Evolutionary conservation across 2,888 invertebrate species (phyloP), one percentile per base, ranked within the genome.

Genomic region (Petrolisthes cinctipes): DNA sequence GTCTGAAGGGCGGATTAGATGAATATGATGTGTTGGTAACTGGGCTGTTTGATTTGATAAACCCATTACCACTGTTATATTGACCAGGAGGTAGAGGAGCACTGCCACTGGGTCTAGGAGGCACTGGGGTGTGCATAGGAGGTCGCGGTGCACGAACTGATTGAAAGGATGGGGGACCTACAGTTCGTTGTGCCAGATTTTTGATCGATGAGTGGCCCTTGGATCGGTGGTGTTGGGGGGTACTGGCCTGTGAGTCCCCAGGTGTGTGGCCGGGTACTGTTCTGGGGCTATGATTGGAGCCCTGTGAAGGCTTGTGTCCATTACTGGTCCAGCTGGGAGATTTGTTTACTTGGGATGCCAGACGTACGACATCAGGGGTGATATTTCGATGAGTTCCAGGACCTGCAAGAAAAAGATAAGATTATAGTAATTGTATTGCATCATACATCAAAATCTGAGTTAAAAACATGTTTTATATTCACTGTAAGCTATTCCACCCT

Each of bases 41-140:
- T 3, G 71, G 3, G 71, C 71, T 6, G 17, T 71, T 71, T 71
- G 71, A 71, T 20, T 20, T 11, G 1, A 71, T n/a, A n/a, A 14
- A n/a, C 6, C 71, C 71, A 17, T n/a, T 71, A 6, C 71, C 71
- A 71, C 71, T 71, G 61, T 11, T 17, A 4, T n/a, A 4, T 37
- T 37, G 37, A 71, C 71, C 71, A 71, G 71, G 71, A n/a, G 71
- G 71, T 11, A n/a, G 17, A n/a, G 71, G 71, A n/a, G 71, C 71
- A 6, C 1, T 14, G n/a, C 71, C 71, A n/a, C 1, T 6, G 71
- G 71, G 71, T 71, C 71, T 71, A 14, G 1, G 17, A n/a, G 71
- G 20, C 6, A n/a, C 71, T n/a, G 20, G 0, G n/a, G 14, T 2
- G 71, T 2, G 4, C n/a, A 4, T n/a, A 6, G 4, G 4, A n/a